These are phyloP conservation scores for Hirtodrosophila trivittata DNA, from an alignment of 2,888 invertebrate genomes.

Conservation along the genomic window DNA sequence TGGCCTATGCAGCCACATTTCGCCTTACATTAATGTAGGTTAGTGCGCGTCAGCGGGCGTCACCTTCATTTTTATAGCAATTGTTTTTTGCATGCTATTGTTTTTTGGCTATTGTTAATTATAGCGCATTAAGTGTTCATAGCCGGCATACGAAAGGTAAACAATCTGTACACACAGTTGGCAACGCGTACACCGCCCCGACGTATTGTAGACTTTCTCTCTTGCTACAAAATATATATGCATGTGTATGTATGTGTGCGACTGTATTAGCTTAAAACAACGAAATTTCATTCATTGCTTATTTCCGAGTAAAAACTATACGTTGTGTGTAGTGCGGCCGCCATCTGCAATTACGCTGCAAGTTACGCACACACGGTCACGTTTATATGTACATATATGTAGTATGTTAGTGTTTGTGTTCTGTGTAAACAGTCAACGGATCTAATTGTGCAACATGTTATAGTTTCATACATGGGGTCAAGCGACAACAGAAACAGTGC, in stretches of 20 bases:
- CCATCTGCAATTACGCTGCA: constrained; percentile 59
- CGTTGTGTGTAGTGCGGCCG: constrained; percentile 43
- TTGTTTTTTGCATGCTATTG: constrained; percentile 19
- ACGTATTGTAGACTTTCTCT: constrained; percentile 72
- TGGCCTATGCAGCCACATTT: constrained; percentile 43
- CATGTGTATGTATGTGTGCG: constrained; percentile 22
- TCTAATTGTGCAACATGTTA: constrained; percentile 39
- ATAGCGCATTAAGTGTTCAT: constrained; percentile 21
- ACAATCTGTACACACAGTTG: constrained; percentile 55
- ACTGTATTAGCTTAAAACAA: constrained; percentile 64
- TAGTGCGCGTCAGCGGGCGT: constrained; percentile 46
- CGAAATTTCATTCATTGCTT: constrained; percentile 79
- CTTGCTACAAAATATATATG: constrained; percentile 55
- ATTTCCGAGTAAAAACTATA: constrained; percentile 72
- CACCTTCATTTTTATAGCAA: constrained; percentile 22
- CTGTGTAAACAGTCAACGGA: constrained; percentile 12
- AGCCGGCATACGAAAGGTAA: constrained; percentile 63
- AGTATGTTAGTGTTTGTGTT: constrained; percentile 12
- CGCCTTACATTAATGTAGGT: constrained; percentile 64
- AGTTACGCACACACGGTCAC: constrained; percentile 17
- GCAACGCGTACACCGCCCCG: constrained; percentile 49
- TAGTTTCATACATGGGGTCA: constrained; percentile 27
- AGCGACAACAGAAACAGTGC: constrained; percentile 27
- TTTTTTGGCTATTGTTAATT: constrained; percentile 42
- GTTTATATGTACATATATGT: not conserved